Conservation (phyloP, 1,140 invertebrate species). For the Drosophila albomicans region DNA sequence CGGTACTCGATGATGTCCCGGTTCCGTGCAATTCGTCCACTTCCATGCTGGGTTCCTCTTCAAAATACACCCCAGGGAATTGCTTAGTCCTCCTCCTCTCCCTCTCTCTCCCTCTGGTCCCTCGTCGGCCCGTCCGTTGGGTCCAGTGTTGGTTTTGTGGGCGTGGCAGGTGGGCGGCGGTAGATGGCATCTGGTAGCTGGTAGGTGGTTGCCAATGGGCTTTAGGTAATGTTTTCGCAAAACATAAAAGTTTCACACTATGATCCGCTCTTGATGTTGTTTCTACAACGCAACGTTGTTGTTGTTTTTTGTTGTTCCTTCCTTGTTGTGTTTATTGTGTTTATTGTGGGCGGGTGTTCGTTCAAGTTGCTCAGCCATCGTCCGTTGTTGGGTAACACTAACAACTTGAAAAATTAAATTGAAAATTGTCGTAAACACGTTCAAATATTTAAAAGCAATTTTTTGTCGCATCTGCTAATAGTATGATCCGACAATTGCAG, state of each 20-base stretch:
- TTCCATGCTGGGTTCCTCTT: constrained; percentile 52
- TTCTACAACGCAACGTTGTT: constrained; percentile 20
- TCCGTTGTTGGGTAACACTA: background rate
- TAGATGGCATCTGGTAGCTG: constrained; percentile 2
- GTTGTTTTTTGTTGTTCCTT: constrained; percentile 36
- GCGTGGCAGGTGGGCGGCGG: constrained; percentile 15
- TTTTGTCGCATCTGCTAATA: background rate
- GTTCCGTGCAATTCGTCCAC: constrained; percentile 11
- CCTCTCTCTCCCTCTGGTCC: background rate
- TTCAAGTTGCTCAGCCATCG: constrained; percentile 22
- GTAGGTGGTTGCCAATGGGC: constrained; percentile 47
- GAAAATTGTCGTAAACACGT: constrained; percentile 23
- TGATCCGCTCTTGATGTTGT: constrained; percentile 33
- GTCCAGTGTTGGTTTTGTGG: constrained; percentile 3
- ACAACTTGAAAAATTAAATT: constrained; percentile 41
- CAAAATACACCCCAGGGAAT: constrained; percentile 80
- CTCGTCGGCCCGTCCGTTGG: background rate
- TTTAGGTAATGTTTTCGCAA: constrained; percentile 74
- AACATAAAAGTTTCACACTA: constrained; percentile 77
- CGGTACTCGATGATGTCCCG: background rate
- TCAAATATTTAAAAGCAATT: constrained; percentile 10
- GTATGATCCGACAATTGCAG: background rate
- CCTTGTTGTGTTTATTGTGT: constrained; percentile 38
- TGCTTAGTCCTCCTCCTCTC: constrained; percentile 26
- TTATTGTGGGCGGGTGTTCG: constrained; percentile 13